Percentiles rank a stretch among this genome's conserved stretches.
Conservation (phyloP, 1,140 invertebrate species). For the Lucilia cuprina region DNA sequence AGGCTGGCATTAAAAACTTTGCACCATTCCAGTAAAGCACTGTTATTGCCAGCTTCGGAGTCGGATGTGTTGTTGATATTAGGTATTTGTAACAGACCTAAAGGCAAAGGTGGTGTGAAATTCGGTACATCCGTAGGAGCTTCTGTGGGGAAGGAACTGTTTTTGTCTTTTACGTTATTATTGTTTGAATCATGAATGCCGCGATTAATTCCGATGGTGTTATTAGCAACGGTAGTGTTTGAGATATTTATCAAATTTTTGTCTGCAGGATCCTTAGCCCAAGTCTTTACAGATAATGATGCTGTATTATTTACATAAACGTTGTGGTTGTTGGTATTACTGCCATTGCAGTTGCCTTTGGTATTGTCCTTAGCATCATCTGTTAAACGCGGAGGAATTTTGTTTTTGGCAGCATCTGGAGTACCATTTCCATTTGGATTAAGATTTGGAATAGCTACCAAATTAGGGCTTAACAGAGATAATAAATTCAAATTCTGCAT, state of each 20-base stretch:
- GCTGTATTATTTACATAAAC: background rate
- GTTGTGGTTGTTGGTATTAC: constrained; percentile 48
- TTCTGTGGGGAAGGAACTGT: no score
- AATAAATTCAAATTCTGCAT: constrained; percentile 62
- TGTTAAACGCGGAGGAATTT: background rate
- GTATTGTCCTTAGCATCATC: background rate
- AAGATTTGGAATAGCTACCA: constrained; percentile 52
- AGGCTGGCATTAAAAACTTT: constrained; percentile 69
- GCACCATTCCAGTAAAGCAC: constrained; percentile 73
- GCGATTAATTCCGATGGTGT: constrained; percentile 64
- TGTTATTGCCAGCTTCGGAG: constrained; percentile 60
- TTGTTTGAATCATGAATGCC: constrained; percentile 53
- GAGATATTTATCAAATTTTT: background rate
- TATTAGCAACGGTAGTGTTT: constrained; percentile 41
- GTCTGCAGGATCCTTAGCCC: constrained; percentile 62
- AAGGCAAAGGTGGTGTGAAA: constrained; percentile 32
- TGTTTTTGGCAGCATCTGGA: background rate
- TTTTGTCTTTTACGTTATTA: constrained; percentile 48
- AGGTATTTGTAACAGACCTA: constrained; percentile 43
- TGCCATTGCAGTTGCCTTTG: constrained; percentile 54
- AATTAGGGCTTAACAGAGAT: constrained; percentile 64
- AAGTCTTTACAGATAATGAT: constrained; percentile 62
- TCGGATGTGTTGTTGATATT: constrained; percentile 52
- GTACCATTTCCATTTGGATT: constrained; percentile 51
- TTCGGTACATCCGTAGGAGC: constrained; percentile 50